Base-by-base conservation (phyloP, 2,888 invertebrate species). In the Cephus runcator region DNA sequence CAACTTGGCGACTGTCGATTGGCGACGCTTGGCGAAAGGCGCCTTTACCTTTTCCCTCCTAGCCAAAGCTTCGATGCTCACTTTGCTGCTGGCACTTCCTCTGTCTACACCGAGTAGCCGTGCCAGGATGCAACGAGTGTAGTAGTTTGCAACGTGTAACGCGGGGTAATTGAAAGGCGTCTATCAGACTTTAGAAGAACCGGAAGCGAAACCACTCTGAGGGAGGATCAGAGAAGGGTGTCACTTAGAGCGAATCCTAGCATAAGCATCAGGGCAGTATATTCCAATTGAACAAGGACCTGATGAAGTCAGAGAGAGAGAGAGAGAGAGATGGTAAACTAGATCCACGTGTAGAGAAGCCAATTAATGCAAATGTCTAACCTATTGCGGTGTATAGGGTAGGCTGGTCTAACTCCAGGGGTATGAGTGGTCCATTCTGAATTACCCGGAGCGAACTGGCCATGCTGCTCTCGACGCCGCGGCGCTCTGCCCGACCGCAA, bases 351-450 rank as follows among this genome's bases (percentile, higher is more conserved):
- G 76, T 84, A 30, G 85, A 84, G 83, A 84, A 87, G 85, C 85
- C 88, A 87, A 88, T 89, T 88, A 89, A 89, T 89, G 88, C 88
- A 89, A 89, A 89, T 89, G 85, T 87, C 87, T 87, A 88, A 88
- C 85, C 88, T 89, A 88, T 89, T 86, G 88, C 84, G 84, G 84
- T 87, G 84, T 82, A 85, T 76, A 80, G 83, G 82, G 75, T 83
- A 83, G 84, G 83, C 83, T 80, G 79, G 76, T 80, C 80, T 79
- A 83, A 82, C 82, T 80, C 11, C 11, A 30, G 69, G 33, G 69
- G 69, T 69, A 6, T 69, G 69, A 69, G 69, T 69, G 69, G 73
- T 75, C 84, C 84, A 85, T 86, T 84, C 87, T 82, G 86, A 89
- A 89, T 88, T 88, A 88, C 86, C 86, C 84, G 82, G 85, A 85